Evolutionary conservation across 2,888 invertebrate species (phyloP).

Genomic region (Habrosyne pyritoides): DNA sequence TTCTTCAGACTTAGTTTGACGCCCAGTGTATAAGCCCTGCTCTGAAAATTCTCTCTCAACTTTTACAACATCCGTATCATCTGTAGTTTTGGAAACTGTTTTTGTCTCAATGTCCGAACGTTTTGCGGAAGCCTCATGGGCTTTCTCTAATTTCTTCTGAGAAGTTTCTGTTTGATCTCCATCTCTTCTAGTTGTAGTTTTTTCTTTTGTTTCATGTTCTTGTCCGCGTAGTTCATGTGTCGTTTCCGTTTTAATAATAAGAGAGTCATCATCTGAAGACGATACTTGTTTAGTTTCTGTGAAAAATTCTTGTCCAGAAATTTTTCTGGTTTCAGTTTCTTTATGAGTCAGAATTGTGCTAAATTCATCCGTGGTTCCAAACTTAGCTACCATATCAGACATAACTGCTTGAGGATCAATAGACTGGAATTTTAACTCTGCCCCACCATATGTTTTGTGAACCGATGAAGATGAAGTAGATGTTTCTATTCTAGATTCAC

Average conservation of each 20-base stretch:
- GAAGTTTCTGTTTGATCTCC: conserved; percentile 79
- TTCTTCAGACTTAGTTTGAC: conserved; percentile 77
- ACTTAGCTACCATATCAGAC: conserved; percentile 74
- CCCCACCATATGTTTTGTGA: conserved; percentile 65
- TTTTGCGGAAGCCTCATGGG: conserved; percentile 78
- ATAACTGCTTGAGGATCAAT: conserved; percentile 71
- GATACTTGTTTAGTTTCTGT: conserved; percentile 77
- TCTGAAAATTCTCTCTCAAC: conserved; percentile 73
- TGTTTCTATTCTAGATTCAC: conserved; percentile 71
- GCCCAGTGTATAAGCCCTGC: conserved; percentile 74
- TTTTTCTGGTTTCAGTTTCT: conserved; percentile 77
- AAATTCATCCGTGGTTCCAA: conserved; percentile 61
- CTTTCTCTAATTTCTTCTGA: conserved; percentile 79
- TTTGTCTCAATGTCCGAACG: conserved; percentile 76
- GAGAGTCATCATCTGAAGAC: conserved; percentile 77
- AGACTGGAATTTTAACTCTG: conserved; percentile 67
- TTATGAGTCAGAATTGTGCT: conserved; percentile 78
- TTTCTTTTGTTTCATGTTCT: conserved; percentile 78
- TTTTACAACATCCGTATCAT: conserved; percentile 70
- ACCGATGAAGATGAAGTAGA: conserved; percentile 74
- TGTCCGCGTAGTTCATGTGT: conserved; percentile 75
- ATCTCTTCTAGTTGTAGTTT: conserved; percentile 70
- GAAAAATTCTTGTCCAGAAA: conserved; percentile 78
- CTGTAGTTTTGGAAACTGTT: conserved; percentile 70
- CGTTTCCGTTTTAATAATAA: conserved; percentile 76